Evolutionary conservation across 2,113 vertebrate species (phyloP), one percentile per base, ranked within the genome.

Genomic region (Cyanoramphus novaezelandiae): DNA sequence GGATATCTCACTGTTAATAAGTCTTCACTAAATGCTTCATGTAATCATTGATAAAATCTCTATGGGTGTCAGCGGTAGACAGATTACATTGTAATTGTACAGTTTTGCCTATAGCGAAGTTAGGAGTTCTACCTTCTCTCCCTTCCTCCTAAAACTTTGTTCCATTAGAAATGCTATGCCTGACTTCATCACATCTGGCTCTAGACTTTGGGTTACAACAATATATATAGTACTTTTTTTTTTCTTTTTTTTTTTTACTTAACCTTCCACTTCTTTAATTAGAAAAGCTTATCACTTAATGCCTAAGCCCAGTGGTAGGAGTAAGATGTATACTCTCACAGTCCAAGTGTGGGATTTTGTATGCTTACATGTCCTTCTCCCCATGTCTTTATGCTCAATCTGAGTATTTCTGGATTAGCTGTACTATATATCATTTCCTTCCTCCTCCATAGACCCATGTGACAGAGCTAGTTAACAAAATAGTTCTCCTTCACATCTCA

Each of bases 401-500:
- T 67, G 18, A 47, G 27, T 18, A 63, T 41, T 78, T 79, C 18
- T 74, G 47, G 39, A 67, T 59, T 86, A 83, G 47, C 41, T 71
- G 33, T 17, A 39, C 19, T 63, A 29, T 50, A 17, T 50, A 74
- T 24, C 41, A 19, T 62, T 82, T 63, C 11, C 55, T 82, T 78
- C 28, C 6, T 78, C 18, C 25, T 67, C 59, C 11, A 4, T 31
- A 37, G 28, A 52, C 46, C 27, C 17, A 24, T 46, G 33, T 15
- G 29, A 81, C 43, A 60, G 68, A 64, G 29, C 25, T 68, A 23
- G 82, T 90, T 78, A 86, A 63, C 13, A 62, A 25, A 49, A 63
- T 52, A 67, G 62, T 64, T 94, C 83, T 94, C 94, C 97, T 97
- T 98, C 82, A 98, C 97, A 25, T 24, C 33, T 82, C 44, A 14